These are phyloP conservation scores for Allygus modestus DNA, from an alignment of 2,888 invertebrate species.

Conservation along the genomic window DNA sequence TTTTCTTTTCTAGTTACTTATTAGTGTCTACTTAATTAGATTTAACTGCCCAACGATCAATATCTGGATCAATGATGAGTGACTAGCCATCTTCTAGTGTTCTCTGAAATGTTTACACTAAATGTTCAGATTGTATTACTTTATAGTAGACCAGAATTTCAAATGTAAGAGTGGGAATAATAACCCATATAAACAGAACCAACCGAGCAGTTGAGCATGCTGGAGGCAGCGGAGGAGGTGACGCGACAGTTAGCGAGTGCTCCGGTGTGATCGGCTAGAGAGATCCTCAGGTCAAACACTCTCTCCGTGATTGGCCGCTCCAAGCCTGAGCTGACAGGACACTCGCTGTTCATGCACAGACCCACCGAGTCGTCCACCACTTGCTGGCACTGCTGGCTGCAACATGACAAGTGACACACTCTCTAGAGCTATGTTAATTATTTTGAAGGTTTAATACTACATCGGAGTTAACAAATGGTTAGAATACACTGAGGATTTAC, in stretches of 20 bases:
- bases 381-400: constrained; percentile 69
- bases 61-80: too few relatives aligned
- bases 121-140: too few relatives aligned
- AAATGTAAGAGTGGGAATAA: too few relatives aligned
- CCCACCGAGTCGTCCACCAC: constrained; percentile 69
- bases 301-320: constrained; percentile 71
- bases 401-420: constrained; percentile 47
- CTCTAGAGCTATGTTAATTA: not conserved
- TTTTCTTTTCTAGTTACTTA: too few relatives aligned
- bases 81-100: too few relatives aligned
- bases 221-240: constrained; percentile 79
- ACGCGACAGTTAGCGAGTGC: constrained; percentile 79
- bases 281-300: constrained; percentile 80
- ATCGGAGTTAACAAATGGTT: too few relatives aligned
- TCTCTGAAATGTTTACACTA: too few relatives aligned
- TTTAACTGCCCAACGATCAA: too few relatives aligned
- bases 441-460: too few relatives aligned
- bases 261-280: constrained; percentile 84
- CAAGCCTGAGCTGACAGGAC: constrained; percentile 71
- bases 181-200: constrained; percentile 67
- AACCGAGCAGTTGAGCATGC: constrained; percentile 79
- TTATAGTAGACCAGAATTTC: too few relatives aligned
- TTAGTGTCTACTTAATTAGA: too few relatives aligned
- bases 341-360: constrained; percentile 74
- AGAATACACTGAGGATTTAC: too few relatives aligned